Evolutionary conservation across 2,888 invertebrate genomes (phyloP), one percentile per base, ranked within the genome.

Genomic region (Mesoligia furuncula): DNA sequence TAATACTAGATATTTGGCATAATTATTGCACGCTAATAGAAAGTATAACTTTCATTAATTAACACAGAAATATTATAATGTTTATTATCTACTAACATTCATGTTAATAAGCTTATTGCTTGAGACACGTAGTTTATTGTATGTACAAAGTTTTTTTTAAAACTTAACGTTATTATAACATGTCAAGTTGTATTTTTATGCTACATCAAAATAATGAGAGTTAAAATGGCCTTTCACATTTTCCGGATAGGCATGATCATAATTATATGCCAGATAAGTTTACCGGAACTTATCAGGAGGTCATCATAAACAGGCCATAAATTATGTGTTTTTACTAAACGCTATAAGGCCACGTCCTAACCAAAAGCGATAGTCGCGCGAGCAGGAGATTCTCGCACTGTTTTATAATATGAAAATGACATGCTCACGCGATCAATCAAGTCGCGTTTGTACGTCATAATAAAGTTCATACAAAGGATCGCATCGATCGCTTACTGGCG

Each of bases 41-140:
- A 84, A 82, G 85, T 85, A 79, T 82, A 45, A 82, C 73, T 84
- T 75, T 68, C 79, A 54, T 70, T 3, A 67, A 66, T 36, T 83
- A 84, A 80, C 84, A 75, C 62, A 83, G 65, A 65, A 66, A 70
- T 80, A 65, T 27, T 39, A 72, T 69, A 77, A 79, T 77, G 42
- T 74, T 86, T 83, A 72, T 69, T 85, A 87, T 36, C 59, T 81
- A 84, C 73, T 73, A 76, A 85, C 59, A 79, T 67, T 73, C 13
- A 81, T 65, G n/a, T 75, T 81, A 81, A 79, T 79, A 90, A 91
- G 90, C 89, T 94, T 96, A 96, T 96, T 96, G 96, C 96, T 96
- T 95, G 91, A 88, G 91, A 96, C 95, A 95, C 95, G 96, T 95
- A 92, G 88, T 85, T 86, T 80, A 77, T 54, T 69, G 51, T 87